A percentile compares a stretch with the other conserved stretches of the same genome.
These are phyloP conservation scores for Brachymystax lenok DNA, from an alignment of 2,797 vertebrate species.

Conservation along the genomic window DNA sequence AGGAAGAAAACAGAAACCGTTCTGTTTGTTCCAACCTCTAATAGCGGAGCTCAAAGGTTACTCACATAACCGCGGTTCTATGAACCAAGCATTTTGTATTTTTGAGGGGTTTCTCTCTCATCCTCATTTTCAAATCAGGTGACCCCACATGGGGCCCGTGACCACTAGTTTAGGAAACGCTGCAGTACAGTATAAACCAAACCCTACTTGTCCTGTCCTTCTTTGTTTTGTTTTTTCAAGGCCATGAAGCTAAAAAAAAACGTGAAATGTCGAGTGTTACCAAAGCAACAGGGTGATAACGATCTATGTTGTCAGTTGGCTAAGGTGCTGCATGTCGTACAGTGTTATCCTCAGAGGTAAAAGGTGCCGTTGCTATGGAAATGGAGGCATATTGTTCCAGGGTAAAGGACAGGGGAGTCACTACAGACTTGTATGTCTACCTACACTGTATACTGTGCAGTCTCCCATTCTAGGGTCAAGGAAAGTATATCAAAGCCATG, in stretches of 20 bases:
- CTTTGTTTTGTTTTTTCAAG: neutral
- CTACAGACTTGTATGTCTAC: neutral
- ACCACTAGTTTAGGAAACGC: neutral
- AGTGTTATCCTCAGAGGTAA: neutral
- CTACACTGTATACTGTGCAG: neutral
- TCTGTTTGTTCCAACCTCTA: no score
- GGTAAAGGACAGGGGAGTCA: constrained; percentile 8
- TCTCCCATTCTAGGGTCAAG: neutral
- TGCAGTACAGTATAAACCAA: neutral
- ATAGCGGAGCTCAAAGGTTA: neutral
- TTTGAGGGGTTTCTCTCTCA: neutral
- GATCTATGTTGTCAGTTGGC: constrained; percentile 39
- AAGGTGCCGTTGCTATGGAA: constrained; percentile 21
- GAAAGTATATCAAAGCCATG: neutral
- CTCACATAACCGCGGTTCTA: neutral
- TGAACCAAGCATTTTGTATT: neutral
- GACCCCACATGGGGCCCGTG: neutral
- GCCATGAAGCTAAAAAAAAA: neutral
- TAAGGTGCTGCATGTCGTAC: constrained; percentile 9
- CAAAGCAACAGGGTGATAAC: constrained; percentile 49
- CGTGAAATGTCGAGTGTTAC: constrained; percentile 36
- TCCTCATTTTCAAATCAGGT: neutral
- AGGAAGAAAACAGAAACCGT: neutral
- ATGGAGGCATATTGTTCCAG: constrained; percentile 11
- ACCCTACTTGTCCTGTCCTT: no score